Conservation (phyloP, 1,140 invertebrate genomes). For the Drosophila saltans region DNA sequence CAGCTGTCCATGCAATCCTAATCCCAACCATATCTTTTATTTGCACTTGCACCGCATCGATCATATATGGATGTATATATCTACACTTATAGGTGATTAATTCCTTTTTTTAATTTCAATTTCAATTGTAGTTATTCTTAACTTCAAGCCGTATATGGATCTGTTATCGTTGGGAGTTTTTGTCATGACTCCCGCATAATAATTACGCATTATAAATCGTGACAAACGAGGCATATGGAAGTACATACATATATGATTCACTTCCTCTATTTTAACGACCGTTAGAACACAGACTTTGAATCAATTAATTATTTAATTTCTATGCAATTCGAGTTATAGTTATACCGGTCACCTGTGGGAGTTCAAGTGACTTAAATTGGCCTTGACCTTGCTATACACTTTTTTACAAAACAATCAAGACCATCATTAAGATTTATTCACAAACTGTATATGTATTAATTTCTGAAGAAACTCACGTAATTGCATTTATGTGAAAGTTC, state of each 20-base stretch:
- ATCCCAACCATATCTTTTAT: not conserved
- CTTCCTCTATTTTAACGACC: not conserved
- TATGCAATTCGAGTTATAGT: not conserved
- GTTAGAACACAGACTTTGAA: not conserved
- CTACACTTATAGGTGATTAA: not conserved
- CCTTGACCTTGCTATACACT: not conserved
- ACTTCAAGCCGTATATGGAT: not conserved
- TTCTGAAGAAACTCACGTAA: conserved; percentile 5
- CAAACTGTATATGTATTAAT: not conserved
- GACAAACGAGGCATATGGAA: not conserved
- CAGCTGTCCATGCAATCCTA: not conserved
- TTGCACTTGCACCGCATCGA: not conserved
- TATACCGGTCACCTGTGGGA: conserved; percentile 1
- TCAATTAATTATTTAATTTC: conserved; percentile 1
- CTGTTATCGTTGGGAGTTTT: not conserved
- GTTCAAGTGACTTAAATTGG: not conserved
- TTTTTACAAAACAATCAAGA: not conserved
- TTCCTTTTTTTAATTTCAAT: not conserved
- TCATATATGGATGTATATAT: not conserved
- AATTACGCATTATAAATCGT: conserved; percentile 5
- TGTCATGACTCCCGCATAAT: conserved; percentile 9
- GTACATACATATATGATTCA: conserved; percentile 1
- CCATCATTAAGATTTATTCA: not conserved
- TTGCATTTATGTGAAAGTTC: conserved; percentile 7
- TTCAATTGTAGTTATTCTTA: conserved; percentile 3